A percentile compares a stretch with the other conserved stretches of the same genome.
Evolutionary conservation across 2,113 vertebrate species (phyloP).

Genomic region (Nematolebias whitei): DNA sequence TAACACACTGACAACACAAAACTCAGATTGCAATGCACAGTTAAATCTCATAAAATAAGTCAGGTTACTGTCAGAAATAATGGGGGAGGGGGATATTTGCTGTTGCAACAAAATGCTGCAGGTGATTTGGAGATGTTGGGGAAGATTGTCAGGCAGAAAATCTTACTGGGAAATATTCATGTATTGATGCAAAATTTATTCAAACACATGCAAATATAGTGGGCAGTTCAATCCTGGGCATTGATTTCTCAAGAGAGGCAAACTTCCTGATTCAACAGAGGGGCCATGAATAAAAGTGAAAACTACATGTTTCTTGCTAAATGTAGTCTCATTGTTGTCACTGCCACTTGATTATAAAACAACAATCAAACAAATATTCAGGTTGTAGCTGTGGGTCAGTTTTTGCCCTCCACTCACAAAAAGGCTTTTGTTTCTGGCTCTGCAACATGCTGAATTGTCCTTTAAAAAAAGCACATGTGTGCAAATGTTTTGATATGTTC

Average conservation of each 20-base stretch:
- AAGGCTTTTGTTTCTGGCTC: no score
- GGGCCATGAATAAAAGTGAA: neutral
- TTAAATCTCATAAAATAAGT: neutral
- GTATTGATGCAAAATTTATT: constrained; percentile 61
- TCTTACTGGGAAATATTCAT: constrained; percentile 3
- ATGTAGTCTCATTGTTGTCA: no score
- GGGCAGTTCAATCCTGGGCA: neutral
- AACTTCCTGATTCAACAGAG: neutral
- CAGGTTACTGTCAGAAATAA: neutral
- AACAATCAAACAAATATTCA: no score
- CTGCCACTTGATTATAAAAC: no score
- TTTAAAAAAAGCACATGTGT: no score
- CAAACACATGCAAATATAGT: constrained; percentile 74
- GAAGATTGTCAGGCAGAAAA: neutral
- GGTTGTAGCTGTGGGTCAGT: no score
- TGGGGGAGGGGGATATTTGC: neutral
- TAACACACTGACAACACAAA: neutral
- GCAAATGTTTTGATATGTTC: no score
- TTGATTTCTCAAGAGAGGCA: constrained; percentile 36
- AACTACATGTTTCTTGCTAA: neutral
- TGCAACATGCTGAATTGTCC: no score
- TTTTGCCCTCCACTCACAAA: no score
- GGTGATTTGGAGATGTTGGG: neutral
- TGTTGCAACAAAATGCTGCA: neutral
- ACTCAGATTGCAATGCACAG: neutral